A percentile compares a stretch with the other conserved stretches of the same genome.
Evolutionary conservation across 2,113 vertebrate species (phyloP).

Genomic region (Aldabrachelys gigantea): DNA sequence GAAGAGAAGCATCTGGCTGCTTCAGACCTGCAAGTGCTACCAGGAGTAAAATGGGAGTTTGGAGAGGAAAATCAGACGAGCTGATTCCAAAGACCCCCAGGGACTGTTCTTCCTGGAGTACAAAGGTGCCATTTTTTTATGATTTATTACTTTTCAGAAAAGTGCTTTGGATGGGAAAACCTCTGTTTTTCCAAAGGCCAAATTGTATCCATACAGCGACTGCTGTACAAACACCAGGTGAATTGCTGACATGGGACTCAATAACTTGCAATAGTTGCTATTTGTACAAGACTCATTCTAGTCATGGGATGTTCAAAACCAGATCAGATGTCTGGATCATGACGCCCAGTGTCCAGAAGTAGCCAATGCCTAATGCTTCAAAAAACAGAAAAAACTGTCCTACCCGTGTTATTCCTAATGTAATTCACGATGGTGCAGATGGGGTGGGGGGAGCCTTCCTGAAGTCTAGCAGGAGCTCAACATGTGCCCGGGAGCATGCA

Average conservation of each 20-base stretch:
- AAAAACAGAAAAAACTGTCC: background rate
- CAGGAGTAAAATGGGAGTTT: background rate
- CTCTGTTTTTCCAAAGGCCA: slow-evolving; percentile 11
- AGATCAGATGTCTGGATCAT: background rate
- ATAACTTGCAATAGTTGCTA: background rate
- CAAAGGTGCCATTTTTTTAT: slow-evolving; percentile 35
- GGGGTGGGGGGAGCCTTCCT: background rate
- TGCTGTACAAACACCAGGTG: background rate
- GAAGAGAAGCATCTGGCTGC: background rate
- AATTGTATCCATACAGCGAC: slow-evolving; percentile 41
- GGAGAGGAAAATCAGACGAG: background rate
- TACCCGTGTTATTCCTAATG: background rate
- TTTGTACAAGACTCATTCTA: background rate
- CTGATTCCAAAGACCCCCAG: background rate
- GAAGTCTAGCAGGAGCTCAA: background rate
- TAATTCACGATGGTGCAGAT: background rate
- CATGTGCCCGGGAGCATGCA: background rate
- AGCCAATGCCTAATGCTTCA: background rate
- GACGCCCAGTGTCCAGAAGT: background rate
- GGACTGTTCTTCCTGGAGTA: background rate
- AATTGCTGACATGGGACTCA: background rate
- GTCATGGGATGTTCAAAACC: background rate
- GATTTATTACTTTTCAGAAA: background rate
- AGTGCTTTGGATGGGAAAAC: slow-evolving; percentile 6
- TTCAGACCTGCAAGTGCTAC: background rate